phyloP scores from a whole-genome alignment of 1,140 invertebrate species.

The Venturia canescens region DNA sequence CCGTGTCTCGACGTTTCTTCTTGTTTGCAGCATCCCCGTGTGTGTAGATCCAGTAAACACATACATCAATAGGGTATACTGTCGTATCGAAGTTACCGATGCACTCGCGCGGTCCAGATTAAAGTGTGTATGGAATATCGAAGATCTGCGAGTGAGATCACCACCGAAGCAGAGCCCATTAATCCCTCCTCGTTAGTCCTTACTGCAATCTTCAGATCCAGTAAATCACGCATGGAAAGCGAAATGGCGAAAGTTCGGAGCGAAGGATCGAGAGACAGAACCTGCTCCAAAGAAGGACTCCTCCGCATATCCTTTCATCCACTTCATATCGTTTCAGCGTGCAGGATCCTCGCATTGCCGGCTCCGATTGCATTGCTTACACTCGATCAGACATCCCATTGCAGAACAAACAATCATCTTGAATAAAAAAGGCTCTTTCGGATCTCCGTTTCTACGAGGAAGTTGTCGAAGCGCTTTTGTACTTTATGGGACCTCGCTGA shows the following conservation, averaged over 20 bases:
- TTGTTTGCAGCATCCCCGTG: not conserved
- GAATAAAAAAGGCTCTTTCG: not conserved
- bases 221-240: slow-evolving; percentile 46
- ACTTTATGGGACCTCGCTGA: not conserved
- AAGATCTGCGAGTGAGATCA: slow-evolving; percentile 37
- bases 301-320: slow-evolving; percentile 26
- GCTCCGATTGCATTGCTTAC: slow-evolving; percentile 21
- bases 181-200: slow-evolving; percentile 29
- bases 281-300: not conserved
- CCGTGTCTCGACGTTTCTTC: slow-evolving; percentile 8
- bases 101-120: slow-evolving; percentile 22
- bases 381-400: slow-evolving; percentile 9
- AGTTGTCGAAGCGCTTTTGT: not conserved
- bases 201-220: slow-evolving; percentile 32
- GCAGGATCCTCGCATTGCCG: slow-evolving; percentile 2
- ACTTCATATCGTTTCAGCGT: slow-evolving; percentile 29
- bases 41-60: not conserved
- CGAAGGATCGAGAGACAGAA: slow-evolving; percentile 1
- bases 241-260: slow-evolving; percentile 39
- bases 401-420: not conserved
- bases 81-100: not conserved
- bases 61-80: not conserved
- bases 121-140: slow-evolving; percentile 27
- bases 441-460: slow-evolving; percentile 22
- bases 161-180: slow-evolving; percentile 20